phyloP scores from a whole-genome alignment of 2,113 vertebrate genomes.

The Xiphorhynchus elegans region DNA sequence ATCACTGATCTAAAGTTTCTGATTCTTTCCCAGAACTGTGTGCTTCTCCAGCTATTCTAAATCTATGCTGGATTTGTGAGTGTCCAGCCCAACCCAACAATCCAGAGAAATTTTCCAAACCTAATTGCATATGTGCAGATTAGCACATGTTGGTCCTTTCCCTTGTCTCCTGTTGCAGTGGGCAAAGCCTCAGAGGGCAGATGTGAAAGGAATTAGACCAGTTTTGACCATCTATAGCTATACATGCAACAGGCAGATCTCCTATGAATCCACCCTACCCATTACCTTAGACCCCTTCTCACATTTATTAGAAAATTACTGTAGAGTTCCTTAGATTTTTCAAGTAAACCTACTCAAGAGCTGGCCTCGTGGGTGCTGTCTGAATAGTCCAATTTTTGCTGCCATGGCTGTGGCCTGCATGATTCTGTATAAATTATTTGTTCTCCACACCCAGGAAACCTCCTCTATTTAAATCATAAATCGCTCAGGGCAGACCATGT shows the following conservation, averaged over 20 bases:
- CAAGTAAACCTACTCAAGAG: background rate
- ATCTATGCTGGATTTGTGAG: background rate
- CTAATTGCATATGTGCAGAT: rapidly evolving
- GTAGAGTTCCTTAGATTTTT: background rate
- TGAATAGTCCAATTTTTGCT: background rate
- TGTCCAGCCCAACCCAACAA: background rate
- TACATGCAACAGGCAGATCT: background rate
- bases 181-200: background rate
- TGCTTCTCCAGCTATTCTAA: background rate
- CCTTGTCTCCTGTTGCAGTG: background rate
- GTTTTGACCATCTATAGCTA: background rate
- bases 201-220: background rate
- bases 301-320: background rate
- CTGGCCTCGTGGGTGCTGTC: background rate
- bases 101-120: background rate
- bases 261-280: background rate
- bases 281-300: background rate
- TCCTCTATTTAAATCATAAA: background rate
- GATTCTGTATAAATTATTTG: background rate
- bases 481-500: background rate
- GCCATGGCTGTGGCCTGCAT: background rate
- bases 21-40: background rate
- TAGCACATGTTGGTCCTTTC: background rate
- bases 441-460: background rate
- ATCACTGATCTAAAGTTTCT: background rate